Evolutionary conservation across 2,888 invertebrate genomes (phyloP), one percentile per base, ranked within the genome.

Genomic region (Lithophane semibrunnea): DNA sequence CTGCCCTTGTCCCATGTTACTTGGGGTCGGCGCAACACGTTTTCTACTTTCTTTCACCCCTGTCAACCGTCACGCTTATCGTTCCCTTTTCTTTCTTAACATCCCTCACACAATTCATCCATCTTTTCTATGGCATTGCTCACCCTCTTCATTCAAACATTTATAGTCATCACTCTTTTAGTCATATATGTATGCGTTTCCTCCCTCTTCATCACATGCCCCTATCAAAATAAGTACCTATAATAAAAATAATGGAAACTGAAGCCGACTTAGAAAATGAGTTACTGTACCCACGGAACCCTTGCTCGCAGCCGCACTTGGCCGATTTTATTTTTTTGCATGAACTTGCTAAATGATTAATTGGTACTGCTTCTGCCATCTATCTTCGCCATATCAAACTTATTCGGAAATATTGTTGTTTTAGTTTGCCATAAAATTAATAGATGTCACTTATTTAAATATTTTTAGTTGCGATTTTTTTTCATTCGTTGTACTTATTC

Each of bases 401-500:
- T 18, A 1, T 5, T 49, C 0, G 9, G 3, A 56, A 18, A 37
- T 5, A n/a, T 21, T 8, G 7, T 29, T 0, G 24, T 61, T 16
- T 66, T 71, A 68, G 80, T 83, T 71, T 24, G 1, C 0, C 0
- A 0, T 1, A 12, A 61, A 42, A 42, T 13, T 37, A 16, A 47
- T 47, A 83, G 83, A 83, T 83, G 81, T 52, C 82, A 16, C 70
- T 70, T 12, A 42, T 9, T 24, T 8, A 29, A 61, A 54, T n/a
- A n/a, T 1, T 18, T 16, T 24, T 1, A 1, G 0, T 10, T 16
- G 10, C 1, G 9, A 24, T 0, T 3, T 24, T 54, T n/a, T 49
- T 1, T 2, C 0, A 21, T 49, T 8, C 1, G 0, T 29, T 3
- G 13, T 67, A 49, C 21, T 0, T 9, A 21, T 4, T 37, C 0